Evolutionary conservation across 2,797 vertebrate species (phyloP).

Genomic region (Chelonia mydas): DNA sequence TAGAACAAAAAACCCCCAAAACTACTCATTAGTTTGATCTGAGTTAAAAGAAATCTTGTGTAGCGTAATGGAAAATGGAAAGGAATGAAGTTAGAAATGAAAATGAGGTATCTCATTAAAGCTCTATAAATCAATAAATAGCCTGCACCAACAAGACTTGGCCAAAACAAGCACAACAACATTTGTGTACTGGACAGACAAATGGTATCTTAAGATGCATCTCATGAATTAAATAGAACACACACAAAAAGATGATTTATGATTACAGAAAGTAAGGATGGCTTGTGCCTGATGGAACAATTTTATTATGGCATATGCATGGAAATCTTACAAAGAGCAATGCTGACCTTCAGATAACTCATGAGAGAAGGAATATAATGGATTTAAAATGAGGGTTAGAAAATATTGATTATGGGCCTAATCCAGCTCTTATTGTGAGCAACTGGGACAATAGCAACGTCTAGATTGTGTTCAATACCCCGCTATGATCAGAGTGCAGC

Average conservation of each 20-base stretch:
- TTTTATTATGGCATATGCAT: neutral
- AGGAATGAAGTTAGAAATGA: neutral
- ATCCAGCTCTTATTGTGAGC: neutral
- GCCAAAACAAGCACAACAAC: neutral
- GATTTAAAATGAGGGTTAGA: constrained; percentile 22
- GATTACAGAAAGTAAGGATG: neutral
- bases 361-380: neutral
- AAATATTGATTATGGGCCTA: constrained; percentile 30
- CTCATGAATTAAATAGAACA: neutral
- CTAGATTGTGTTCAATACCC: neutral
- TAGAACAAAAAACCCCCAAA: neutral
- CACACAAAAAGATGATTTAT: neutral
- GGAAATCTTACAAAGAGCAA: neutral
- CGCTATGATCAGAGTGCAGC: neutral
- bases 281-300: neutral
- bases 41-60: neutral
- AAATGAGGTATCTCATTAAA: neutral
- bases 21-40: neutral
- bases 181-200: neutral
- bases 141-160: neutral
- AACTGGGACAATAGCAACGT: constrained; percentile 38
- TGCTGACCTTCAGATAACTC: neutral
- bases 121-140: neutral
- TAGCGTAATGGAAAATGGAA: neutral
- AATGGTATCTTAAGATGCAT: neutral